Evolutionary conservation across 2,113 vertebrate species (phyloP).

Genomic region (Semnornis frantzii): DNA sequence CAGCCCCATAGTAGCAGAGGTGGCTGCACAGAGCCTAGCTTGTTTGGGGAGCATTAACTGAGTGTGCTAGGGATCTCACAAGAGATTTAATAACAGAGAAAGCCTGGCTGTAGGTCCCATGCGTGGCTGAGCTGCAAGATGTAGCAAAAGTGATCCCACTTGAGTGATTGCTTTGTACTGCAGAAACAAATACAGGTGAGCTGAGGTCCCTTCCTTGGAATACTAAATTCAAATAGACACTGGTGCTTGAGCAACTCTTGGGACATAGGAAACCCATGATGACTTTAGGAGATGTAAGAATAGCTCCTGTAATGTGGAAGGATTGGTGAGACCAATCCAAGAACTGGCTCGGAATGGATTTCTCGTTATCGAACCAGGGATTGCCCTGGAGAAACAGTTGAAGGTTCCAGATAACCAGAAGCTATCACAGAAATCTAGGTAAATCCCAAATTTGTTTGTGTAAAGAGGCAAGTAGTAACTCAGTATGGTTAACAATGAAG

Average conservation of each 20-base stretch:
- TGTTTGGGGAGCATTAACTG: not conserved
- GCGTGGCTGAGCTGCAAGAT: not conserved
- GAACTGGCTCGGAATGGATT: not conserved
- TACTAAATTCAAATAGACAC: not conserved
- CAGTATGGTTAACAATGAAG: not conserved
- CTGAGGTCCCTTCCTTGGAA: not conserved
- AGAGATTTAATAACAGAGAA: not conserved
- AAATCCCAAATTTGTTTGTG: not conserved
- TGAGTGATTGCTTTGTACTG: not conserved
- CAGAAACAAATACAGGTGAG: not conserved
- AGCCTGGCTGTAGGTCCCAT: not conserved
- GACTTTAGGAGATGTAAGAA: not conserved
- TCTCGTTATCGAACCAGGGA: not conserved
- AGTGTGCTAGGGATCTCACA: not conserved
- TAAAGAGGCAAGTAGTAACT: not conserved
- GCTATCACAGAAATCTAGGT: not conserved
- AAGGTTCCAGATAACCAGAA: not conserved
- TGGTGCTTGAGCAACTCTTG: not conserved
- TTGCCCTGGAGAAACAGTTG: not conserved
- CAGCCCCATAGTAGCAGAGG: accelerated
- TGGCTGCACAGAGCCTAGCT: not conserved
- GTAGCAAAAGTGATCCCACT: not conserved
- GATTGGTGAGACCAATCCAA: not conserved
- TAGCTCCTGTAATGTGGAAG: not conserved
- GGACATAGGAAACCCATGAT: not conserved